Conservation (phyloP, 2,888 invertebrate genomes). For the Phania funesta region DNA sequence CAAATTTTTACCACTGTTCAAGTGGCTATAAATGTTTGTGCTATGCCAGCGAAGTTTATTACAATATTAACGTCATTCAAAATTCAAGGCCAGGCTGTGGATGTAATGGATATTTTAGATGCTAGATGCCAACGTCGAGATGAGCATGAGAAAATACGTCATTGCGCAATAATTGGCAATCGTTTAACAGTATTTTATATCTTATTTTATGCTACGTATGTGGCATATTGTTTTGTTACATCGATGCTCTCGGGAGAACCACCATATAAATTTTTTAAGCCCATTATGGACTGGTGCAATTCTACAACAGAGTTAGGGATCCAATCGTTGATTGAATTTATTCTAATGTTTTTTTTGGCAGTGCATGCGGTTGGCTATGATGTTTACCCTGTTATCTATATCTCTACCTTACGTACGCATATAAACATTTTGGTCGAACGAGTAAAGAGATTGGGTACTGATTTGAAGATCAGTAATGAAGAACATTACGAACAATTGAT, state of each 20-base stretch:
- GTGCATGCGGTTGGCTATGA: constrained; percentile 66
- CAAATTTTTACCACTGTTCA: constrained; percentile 71
- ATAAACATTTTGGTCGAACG: constrained; percentile 62
- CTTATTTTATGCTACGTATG: constrained; percentile 55
- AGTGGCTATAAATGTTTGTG: constrained; percentile 69
- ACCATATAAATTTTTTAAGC: constrained; percentile 66
- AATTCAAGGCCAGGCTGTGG: constrained; percentile 55
- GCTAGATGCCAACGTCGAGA: constrained; percentile 53
- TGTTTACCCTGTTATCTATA: constrained; percentile 66
- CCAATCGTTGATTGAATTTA: constrained; percentile 60
- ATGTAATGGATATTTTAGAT: constrained; percentile 67
- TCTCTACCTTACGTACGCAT: constrained; percentile 59
- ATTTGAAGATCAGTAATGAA: background rate
- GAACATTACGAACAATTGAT: constrained; percentile 65
- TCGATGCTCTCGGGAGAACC: constrained; percentile 63
- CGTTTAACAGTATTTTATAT: constrained; percentile 67
- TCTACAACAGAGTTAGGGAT: constrained; percentile 65
- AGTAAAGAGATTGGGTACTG: constrained; percentile 44
- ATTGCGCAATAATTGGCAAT: constrained; percentile 64
- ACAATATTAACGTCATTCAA: constrained; percentile 51
- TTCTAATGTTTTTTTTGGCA: constrained; percentile 55
- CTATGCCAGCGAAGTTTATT: constrained; percentile 67
- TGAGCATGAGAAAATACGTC: constrained; percentile 60
- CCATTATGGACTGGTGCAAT: constrained; percentile 66
- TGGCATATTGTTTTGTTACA: constrained; percentile 50